Evolutionary conservation across 1,140 invertebrate genomes (phyloP).

Genomic region (Babylonia areolata): DNA sequence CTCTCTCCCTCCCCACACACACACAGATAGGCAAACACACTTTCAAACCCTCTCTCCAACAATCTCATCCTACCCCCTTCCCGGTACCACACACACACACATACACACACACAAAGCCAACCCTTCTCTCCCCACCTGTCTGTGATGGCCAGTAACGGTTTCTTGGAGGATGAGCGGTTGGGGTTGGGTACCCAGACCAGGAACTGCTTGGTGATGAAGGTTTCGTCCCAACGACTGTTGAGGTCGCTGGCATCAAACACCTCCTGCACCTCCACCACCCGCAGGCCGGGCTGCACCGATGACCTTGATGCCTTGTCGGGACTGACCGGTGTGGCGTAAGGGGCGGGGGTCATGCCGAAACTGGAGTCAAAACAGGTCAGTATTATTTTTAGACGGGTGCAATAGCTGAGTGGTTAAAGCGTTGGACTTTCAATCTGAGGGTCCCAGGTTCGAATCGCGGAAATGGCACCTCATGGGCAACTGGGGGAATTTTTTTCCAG

Average conservation of each 20-base stretch:
- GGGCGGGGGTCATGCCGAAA: neutral
- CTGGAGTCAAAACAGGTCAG: no score
- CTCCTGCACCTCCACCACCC: slow-evolving; percentile 67
- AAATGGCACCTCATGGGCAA: no score
- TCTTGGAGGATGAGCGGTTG: neutral
- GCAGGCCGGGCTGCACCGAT: slow-evolving; percentile 13
- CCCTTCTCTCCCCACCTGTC: neutral
- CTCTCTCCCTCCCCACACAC: no score
- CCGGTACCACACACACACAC: no score
- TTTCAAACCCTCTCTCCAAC: no score
- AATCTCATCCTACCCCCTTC: no score
- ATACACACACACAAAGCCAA: neutral
- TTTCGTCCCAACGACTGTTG: slow-evolving; percentile 64
- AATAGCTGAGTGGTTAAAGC: no score
- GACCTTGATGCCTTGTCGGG: neutral
- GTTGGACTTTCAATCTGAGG: no score
- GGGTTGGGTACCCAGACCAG: slow-evolving; percentile 69
- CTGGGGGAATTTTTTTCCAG: no score
- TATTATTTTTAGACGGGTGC: no score
- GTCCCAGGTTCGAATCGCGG: no score
- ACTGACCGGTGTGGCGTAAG: slow-evolving; percentile 11
- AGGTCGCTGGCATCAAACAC: slow-evolving; percentile 69
- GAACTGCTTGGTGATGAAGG: slow-evolving; percentile 64
- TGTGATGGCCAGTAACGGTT: neutral
- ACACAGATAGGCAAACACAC: no score